Conservation (phyloP, 2,113 vertebrate species). For the Pampusana beccarii region DNA sequence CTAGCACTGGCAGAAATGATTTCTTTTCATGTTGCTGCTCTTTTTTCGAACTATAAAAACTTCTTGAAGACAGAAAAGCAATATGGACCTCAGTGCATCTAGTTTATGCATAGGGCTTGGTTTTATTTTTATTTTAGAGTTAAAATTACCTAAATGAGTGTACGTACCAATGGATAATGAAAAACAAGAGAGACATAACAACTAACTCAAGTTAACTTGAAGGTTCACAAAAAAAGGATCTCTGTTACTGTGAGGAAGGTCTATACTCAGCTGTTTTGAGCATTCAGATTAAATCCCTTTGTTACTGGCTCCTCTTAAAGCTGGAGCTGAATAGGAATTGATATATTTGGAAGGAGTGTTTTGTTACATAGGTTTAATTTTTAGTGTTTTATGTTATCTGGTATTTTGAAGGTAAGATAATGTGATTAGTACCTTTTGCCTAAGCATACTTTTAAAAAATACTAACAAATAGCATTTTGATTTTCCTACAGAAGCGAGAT, state of each 20-base stretch:
- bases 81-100: background rate
- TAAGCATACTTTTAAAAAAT: background rate
- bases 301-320: background rate
- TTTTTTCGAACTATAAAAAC: background rate
- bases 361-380: background rate
- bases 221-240: background rate
- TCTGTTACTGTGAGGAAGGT: background rate
- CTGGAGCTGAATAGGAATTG: background rate
- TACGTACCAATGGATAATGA: background rate
- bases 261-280: background rate
- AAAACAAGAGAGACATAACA: rapidly evolving
- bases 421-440: background rate
- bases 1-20: background rate
- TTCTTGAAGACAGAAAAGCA: background rate
- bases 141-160: background rate
- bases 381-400: background rate
- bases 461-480: background rate
- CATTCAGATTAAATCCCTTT: background rate
- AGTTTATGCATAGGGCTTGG: background rate
- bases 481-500: constrained; percentile 85
- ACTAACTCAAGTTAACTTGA: background rate
- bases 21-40: background rate
- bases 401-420: background rate
- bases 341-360: background rate
- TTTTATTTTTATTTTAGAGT: background rate